A percentile compares a stretch with the other conserved stretches of the same genome.
phyloP scores from a whole-genome alignment of 1,140 invertebrate genomes.

The Macrotrachela quadricornifera region DNA sequence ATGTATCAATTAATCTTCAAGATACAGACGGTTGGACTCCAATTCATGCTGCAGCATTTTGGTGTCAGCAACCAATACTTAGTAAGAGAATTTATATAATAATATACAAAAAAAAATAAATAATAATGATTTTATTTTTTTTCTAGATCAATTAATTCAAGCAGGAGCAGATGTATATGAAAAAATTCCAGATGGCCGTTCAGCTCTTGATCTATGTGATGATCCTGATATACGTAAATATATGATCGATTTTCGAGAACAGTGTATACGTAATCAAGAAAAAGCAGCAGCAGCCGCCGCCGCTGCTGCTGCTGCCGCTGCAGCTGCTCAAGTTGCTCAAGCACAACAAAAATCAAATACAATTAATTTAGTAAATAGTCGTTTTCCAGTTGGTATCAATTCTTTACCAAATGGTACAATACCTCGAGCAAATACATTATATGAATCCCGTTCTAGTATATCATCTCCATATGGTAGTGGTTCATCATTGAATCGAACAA shows the following conservation, averaged over 20 bases:
- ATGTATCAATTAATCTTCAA: slow-evolving; percentile 36
- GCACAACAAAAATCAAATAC: too few species aligned
- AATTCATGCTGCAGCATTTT: slow-evolving; percentile 22
- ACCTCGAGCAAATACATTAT: not conserved
- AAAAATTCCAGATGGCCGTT: slow-evolving; percentile 1
- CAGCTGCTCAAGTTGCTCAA: not conserved
- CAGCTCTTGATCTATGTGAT: slow-evolving; percentile 3
- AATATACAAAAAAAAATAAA: too few species aligned
- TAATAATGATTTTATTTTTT: too few species aligned
- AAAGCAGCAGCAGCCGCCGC: not conserved
- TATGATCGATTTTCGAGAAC: slow-evolving; percentile 1
- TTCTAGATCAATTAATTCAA: not conserved
- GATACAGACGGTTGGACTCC: slow-evolving; percentile 73
- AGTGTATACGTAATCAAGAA: slow-evolving; percentile 1
- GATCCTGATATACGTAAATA: slow-evolving; percentile 3
- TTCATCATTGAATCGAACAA: not conserved
- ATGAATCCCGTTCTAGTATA: too few species aligned
- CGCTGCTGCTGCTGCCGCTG: not conserved
- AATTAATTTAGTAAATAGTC: too few species aligned
- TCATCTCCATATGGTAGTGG: not conserved
- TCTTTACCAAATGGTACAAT: not conserved
- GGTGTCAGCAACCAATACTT: not conserved
- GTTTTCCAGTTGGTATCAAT: not conserved
- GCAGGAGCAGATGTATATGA: slow-evolving; percentile 1
- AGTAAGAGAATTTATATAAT: too few species aligned